These are phyloP conservation scores for Erynnis tages DNA, from an alignment of 2,888 invertebrate species.

Conservation along the genomic window DNA sequence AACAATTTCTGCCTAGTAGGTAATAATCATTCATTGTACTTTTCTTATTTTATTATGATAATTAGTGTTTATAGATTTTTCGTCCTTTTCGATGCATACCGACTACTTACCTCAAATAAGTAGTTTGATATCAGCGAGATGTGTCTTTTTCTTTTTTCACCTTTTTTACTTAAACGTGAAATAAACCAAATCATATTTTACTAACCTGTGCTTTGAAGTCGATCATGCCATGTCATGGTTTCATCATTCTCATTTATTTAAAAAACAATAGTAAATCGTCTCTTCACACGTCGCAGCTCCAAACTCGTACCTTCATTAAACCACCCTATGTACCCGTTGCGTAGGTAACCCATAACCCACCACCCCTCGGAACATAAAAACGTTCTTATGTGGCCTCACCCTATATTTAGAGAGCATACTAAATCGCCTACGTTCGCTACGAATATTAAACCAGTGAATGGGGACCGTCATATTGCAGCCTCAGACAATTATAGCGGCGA, in stretches of 20 bases:
- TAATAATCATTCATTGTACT: too few relatives aligned
- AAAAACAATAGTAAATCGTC: slow-evolving; percentile 20
- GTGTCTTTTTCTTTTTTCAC: too few relatives aligned
- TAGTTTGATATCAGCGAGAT: too few relatives aligned
- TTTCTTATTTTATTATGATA: too few relatives aligned
- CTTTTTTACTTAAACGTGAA: too few relatives aligned
- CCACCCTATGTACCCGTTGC: slow-evolving; percentile 65
- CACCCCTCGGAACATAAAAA: slow-evolving; percentile 68
- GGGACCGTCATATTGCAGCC: slow-evolving; percentile 74
- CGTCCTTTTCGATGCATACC: too few relatives aligned
- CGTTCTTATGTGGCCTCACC: slow-evolving; percentile 63
- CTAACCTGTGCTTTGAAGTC: too few relatives aligned
- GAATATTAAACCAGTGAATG: slow-evolving; percentile 75
- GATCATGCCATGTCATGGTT: too few relatives aligned
- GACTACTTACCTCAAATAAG: too few relatives aligned
- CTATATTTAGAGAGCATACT: slow-evolving; percentile 76
- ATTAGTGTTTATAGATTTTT: too few relatives aligned
- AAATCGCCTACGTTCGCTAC: slow-evolving; percentile 72
- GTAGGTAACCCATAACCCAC: slow-evolving; percentile 62
- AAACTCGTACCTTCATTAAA: slow-evolving; percentile 56
- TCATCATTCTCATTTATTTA: neutral
- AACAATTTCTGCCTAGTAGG: neutral
- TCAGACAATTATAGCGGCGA: slow-evolving; percentile 59
- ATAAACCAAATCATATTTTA: too few relatives aligned
- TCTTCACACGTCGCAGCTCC: slow-evolving; percentile 47